Evolutionary conservation across 2,888 invertebrate species (phyloP).

Genomic region (Tethea ocularis): DNA sequence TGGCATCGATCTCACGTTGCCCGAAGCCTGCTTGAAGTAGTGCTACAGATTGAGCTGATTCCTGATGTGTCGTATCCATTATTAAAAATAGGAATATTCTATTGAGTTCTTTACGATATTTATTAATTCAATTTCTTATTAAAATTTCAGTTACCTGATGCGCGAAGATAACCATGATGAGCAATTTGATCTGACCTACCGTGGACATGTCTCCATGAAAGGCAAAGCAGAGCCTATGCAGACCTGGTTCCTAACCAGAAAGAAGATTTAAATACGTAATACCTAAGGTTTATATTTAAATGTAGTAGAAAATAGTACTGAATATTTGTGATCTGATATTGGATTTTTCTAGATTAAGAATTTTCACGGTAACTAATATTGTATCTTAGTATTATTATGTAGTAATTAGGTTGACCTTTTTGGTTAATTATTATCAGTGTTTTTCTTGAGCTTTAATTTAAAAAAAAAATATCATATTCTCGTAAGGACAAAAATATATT

Average conservation of each 20-base stretch:
- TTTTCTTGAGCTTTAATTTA: not conserved
- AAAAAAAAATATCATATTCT: too few species aligned
- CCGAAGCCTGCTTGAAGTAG: too few species aligned
- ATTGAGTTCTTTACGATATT: too few species aligned
- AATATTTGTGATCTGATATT: not conserved
- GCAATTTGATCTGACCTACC: conserved; percentile 92
- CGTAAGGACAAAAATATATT: too few species aligned
- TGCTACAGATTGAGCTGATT: too few species aligned
- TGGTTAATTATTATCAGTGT: not conserved
- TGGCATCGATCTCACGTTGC: too few species aligned
- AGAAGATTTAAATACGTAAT: conserved; percentile 44
- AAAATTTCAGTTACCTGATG: conserved; percentile 87
- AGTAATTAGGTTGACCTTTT: not conserved
- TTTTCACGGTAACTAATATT: not conserved
- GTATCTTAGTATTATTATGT: not conserved
- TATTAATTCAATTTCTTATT: too few species aligned
- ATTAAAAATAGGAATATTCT: too few species aligned
- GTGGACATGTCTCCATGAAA: conserved; percentile 96
- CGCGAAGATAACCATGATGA: conserved; percentile 92
- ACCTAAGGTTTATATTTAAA: not conserved
- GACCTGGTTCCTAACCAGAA: conserved; percentile 91
- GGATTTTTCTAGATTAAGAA: too few species aligned
- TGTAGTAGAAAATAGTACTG: conserved; percentile 2
- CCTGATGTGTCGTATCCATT: too few species aligned
- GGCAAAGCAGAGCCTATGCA: conserved; percentile 97